Base-by-base conservation (phyloP, 2,113 vertebrate species). In the Nothobranchius furzeri region DNA sequence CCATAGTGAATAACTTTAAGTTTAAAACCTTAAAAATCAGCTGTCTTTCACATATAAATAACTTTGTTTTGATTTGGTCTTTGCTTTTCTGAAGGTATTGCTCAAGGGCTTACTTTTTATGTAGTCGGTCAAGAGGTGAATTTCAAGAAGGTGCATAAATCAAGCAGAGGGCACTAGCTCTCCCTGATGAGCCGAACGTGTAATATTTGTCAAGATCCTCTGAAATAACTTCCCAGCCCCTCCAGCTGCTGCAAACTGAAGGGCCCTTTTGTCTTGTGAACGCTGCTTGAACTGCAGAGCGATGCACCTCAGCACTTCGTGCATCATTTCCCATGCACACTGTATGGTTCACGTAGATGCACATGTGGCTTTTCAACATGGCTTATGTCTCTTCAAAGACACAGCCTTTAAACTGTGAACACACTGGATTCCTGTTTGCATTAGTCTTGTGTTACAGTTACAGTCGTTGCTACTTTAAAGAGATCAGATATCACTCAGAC, bases 191-290 rank as follows among this genome's bases (percentile, higher is more conserved):
- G 58, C 78, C 84, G 64, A 74, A 88, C 80, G 88, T 92, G 91
- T 73, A 86, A 85, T 88, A 92, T 92, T 91, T 92, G 88, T 92
- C 85, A 89, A 54, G 81, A 88, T 89, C 79, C 60, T 92, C 78
- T 82, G 73, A 88, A 92, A 91, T 62, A 70, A 88, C 83, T 89
- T 82, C 49, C 64, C 51, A 61, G 77, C 64, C 75, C 48, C 50
- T 35, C 60, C 84, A 88, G 86, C 84, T 86, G 75, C 78, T 58
- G 17, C 36, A 48, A 60, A 60, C 36, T 91, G 72, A 93, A 92
- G 86, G 88, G 58, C 47, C 52, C 80, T 84, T 89, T 92, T 91
- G 90, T 91, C 75, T 71, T 12, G 12, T 60, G 75, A 83, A 80
- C 35, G 85, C 84, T 70, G 78, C 73, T 74, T 57, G 54, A 69